Evolutionary conservation across 1,140 invertebrate genomes (phyloP).

Genomic region (Zelostemma sp.): DNA sequence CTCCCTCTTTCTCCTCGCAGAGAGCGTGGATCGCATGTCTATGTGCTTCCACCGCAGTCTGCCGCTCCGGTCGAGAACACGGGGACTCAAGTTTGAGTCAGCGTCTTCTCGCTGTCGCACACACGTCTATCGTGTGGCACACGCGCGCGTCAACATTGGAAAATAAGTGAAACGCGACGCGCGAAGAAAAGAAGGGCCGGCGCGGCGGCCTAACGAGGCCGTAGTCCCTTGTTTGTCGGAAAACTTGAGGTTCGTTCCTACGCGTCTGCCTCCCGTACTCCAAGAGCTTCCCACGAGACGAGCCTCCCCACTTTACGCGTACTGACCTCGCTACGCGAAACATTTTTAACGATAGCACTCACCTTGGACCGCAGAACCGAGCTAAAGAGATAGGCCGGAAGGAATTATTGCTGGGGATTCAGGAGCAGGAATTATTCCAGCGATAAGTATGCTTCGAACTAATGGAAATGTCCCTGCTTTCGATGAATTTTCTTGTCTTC

Average conservation of each 20-base stretch:
- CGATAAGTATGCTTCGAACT: too few relatives aligned
- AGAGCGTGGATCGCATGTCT: slow-evolving; percentile 3
- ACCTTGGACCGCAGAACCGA: too few relatives aligned
- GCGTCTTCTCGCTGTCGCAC: not conserved
- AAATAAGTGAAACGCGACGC: not conserved
- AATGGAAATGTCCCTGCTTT: too few relatives aligned
- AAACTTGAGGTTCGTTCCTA: not conserved
- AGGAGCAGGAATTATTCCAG: too few relatives aligned
- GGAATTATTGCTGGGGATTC: not conserved
- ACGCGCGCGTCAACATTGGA: not conserved
- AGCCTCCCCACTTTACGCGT: not conserved
- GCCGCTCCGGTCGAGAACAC: not conserved
- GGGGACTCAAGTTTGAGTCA: slow-evolving; percentile 1
- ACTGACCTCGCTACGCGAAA: too few relatives aligned
- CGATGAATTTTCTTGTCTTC: too few relatives aligned
- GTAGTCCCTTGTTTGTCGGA: slow-evolving; percentile 2
- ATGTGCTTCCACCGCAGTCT: not conserved
- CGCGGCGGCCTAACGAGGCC: slow-evolving; percentile 1
- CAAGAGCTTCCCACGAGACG: not conserved
- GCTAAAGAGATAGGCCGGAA: not conserved
- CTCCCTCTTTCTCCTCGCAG: not conserved
- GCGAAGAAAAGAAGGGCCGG: not conserved
- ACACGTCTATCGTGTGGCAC: not conserved
- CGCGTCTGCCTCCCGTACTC: not conserved
- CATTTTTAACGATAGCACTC: too few relatives aligned